Conservation (phyloP, 1,140 invertebrate genomes). For the Zaprionus taronus region DNA sequence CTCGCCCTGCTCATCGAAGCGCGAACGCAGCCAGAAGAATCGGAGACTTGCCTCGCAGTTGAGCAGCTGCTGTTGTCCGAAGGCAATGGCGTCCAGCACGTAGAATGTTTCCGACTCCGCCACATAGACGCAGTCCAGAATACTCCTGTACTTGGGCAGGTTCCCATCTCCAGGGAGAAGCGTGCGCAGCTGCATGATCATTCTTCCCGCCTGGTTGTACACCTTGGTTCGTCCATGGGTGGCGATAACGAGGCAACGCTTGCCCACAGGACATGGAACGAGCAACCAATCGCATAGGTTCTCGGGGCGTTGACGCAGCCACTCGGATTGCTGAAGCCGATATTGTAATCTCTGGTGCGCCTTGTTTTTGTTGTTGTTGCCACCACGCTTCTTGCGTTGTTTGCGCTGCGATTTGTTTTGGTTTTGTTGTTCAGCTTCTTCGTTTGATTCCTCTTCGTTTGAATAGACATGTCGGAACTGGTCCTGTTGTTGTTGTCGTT, state of each 20-base stretch:
- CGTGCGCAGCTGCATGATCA: conserved; percentile 87
- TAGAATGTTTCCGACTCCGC: conserved; percentile 88
- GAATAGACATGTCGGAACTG: conserved; percentile 37
- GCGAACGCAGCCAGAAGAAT: conserved; percentile 75
- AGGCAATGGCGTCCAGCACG: conserved; percentile 92
- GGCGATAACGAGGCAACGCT: conserved; percentile 91
- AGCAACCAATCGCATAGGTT: conserved; percentile 92
- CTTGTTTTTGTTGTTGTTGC: conserved; percentile 21
- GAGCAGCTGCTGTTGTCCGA: conserved; percentile 91
- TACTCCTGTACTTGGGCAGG: conserved; percentile 71
- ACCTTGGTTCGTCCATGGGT: conserved; percentile 89
- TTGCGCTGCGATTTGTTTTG: conserved; percentile 32
- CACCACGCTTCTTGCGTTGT: conserved; percentile 9
- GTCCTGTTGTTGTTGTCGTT: conserved; percentile 81
- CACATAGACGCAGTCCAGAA: conserved; percentile 93
- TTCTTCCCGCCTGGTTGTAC: conserved; percentile 89
- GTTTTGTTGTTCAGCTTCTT: not conserved
- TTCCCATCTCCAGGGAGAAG: conserved; percentile 90
- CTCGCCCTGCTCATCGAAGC: conserved; percentile 61
- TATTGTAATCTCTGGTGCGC: conserved; percentile 8
- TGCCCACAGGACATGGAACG: conserved; percentile 92
- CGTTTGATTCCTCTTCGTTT: not conserved
- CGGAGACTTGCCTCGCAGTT: conserved; percentile 89
- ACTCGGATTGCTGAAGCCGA: conserved; percentile 90
- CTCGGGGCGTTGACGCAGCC: conserved; percentile 93